phyloP scores from a whole-genome alignment of 2,888 invertebrate genomes.

The Drosophila mayaguana region DNA sequence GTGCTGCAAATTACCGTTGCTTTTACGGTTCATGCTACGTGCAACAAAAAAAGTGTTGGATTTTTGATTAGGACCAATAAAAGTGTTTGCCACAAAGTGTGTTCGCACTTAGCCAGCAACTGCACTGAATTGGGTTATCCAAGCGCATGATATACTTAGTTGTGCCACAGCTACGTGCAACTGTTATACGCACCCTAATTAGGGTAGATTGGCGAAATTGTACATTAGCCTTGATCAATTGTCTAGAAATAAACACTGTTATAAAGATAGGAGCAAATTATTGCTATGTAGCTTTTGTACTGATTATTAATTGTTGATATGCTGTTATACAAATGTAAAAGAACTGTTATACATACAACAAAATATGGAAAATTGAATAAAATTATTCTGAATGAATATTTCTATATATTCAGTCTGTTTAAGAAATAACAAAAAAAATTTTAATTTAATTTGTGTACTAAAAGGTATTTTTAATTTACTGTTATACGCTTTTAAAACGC shows the following conservation, averaged over 20 bases:
- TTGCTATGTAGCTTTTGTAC: not conserved
- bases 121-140: not conserved
- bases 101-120: not conserved
- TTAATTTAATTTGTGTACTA: too few species aligned
- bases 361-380: not conserved
- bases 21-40: constrained; percentile 11
- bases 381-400: too few species aligned
- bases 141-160: not conserved
- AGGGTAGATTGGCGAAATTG: not conserved
- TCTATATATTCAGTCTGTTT: too few species aligned
- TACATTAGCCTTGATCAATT: not conserved
- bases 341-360: not conserved
- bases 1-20: constrained; percentile 41
- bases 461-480: not conserved
- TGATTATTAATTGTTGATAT: not conserved
- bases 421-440: too few species aligned
- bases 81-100: constrained; percentile 3
- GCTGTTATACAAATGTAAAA: not conserved
- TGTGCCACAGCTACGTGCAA: not conserved
- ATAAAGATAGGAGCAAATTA: not conserved
- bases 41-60: constrained; percentile 13
- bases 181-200: not conserved
- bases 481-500: not conserved
- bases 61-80: constrained; percentile 35
- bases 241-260: too few species aligned